These are phyloP conservation scores for Batillaria attramentaria DNA, from an alignment of 1,140 invertebrate species.

Conservation along the genomic window DNA sequence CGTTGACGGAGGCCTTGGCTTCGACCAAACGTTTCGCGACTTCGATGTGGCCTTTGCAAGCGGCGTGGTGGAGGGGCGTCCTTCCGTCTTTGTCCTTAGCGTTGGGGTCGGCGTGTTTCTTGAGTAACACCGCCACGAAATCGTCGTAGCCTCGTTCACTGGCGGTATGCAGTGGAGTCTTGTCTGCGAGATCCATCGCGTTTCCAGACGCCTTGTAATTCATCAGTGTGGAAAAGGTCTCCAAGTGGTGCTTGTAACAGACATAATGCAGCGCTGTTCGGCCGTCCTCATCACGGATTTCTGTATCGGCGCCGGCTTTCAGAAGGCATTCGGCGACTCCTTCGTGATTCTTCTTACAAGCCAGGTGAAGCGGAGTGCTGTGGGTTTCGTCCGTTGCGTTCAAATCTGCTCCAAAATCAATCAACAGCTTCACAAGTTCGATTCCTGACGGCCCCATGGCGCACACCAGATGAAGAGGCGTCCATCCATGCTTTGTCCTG, in stretches of 20 bases:
- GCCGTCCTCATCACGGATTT: not conserved
- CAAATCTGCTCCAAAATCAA: not conserved
- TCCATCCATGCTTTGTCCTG: not conserved
- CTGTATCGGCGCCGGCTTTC: not conserved
- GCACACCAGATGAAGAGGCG: not conserved
- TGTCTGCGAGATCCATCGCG: not conserved
- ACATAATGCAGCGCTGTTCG: not conserved
- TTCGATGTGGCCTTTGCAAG: not conserved
- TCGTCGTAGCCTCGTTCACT: not conserved
- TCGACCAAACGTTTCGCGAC: not conserved
- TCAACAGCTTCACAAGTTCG: not conserved
- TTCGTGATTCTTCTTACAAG: not conserved
- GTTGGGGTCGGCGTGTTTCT: not conserved
- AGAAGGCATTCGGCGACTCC: not conserved
- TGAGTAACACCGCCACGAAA: not conserved
- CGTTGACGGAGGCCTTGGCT: not conserved
- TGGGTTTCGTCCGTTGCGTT: not conserved
- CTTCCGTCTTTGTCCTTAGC: not conserved
- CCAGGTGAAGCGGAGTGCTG: not conserved
- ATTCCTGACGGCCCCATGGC: not conserved
- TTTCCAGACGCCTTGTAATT: not conserved
- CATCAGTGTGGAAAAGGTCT: not conserved
- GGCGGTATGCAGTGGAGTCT: not conserved
- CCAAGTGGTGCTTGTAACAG: not conserved
- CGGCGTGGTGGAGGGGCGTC: not conserved